Evolutionary conservation across 1,140 invertebrate genomes (phyloP), one percentile per base, ranked within the genome.

Genomic region (Parasteatoda tepidariorum): DNA sequence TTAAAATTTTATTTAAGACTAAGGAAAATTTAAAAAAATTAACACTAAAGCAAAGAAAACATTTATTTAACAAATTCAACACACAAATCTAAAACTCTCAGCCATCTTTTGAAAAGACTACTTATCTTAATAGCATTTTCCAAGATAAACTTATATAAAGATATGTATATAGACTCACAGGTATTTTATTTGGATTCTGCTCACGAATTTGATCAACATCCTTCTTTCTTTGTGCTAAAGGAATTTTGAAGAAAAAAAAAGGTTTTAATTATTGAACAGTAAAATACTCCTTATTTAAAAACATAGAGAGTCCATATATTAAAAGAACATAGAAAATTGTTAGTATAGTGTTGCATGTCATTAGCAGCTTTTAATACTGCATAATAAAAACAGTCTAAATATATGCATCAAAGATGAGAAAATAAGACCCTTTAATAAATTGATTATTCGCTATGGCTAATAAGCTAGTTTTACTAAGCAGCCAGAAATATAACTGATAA

Each of bases 181-280:
- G 90, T 76, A 93, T 89, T 88, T 92, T 93, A 85, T 92, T 91
- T 22, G 90, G 90, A 87, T 93, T 91, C 73, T 91, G 89, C 78
- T 89, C 88, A 38, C 90, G 86, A 11, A 93, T 92, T 62, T 90
- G 88, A 84, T 91, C 90, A 9, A 92, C 91, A 88, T 93, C 92
- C 86, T 89, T 88, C 34, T 90, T 88, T 79, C 92, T 88, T 85
- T 91, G 90, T 85, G 88, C 92, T 92, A 84, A 11, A 81, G 67
- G n/a, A 54, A 54, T 24, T 38, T 26, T 57, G 15, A 33, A 73
- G n/a, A 55, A 31, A 13, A 18, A 24, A 7, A 1, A 38, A 62
- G 24, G 34, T 76, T 31, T 41, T 28, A 78, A 33, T 34, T 75
- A 75, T 18, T 18, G 9, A 38, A 15, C 18, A 79, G 48, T 30